phyloP scores from a whole-genome alignment of 2,113 vertebrate genomes.

The Tor tambroides region DNA sequence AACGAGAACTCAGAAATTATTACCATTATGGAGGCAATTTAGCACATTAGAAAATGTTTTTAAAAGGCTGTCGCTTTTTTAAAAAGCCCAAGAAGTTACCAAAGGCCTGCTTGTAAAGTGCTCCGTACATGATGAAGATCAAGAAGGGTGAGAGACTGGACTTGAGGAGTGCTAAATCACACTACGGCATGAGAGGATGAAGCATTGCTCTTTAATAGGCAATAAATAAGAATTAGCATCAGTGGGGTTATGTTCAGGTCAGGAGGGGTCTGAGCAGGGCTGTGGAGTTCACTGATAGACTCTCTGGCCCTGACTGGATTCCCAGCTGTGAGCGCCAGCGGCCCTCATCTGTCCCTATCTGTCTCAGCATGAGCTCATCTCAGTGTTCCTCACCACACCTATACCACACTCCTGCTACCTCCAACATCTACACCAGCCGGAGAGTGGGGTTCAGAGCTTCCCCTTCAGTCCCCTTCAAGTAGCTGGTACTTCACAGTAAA shows the following conservation, averaged over 20 bases:
- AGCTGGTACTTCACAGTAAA: too few species aligned
- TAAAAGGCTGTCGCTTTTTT: background rate
- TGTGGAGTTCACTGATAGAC: slow-evolving; percentile 46
- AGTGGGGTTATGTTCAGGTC: slow-evolving; percentile 60
- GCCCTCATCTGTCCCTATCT: slow-evolving; percentile 60
- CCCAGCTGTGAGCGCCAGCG: slow-evolving; percentile 57
- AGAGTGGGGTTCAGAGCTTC: too few species aligned
- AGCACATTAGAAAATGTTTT: background rate
- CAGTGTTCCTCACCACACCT: slow-evolving; percentile 31
- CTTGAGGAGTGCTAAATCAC: slow-evolving; percentile 58
- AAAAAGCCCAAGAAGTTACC: background rate
- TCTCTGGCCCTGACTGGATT: slow-evolving; percentile 58
- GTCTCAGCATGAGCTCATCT: slow-evolving; percentile 44
- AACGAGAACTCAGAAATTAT: too few species aligned
- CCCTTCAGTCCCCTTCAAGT: background rate
- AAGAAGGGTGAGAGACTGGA: slow-evolving; percentile 38
- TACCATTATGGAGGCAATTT: too few species aligned
- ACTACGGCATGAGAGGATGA: slow-evolving; percentile 48
- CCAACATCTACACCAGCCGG: background rate
- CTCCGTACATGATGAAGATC: background rate
- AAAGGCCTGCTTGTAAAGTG: background rate
- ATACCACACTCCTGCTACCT: background rate
- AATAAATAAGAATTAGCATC: slow-evolving; percentile 62
- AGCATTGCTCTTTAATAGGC: slow-evolving; percentile 57
- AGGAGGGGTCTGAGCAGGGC: slow-evolving; percentile 51